Conservation (phyloP, 2,113 vertebrate genomes). For the Scolopax mira region DNA sequence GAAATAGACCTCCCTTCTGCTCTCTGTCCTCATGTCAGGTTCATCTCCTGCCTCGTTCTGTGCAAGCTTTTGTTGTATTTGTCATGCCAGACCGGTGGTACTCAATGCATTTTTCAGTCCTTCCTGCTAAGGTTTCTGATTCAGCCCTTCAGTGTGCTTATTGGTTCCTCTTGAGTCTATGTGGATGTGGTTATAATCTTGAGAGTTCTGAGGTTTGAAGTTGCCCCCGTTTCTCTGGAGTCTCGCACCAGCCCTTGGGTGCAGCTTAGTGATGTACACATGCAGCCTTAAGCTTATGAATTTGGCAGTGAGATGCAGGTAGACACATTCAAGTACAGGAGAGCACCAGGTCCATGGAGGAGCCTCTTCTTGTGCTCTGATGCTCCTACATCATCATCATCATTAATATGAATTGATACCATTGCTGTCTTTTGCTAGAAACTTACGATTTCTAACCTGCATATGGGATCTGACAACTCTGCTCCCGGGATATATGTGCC, state of each 20-base stretch:
- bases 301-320: neutral
- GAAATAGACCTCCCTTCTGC: neutral
- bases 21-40: neutral
- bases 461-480: neutral
- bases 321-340: rapidly evolving
- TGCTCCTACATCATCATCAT: neutral
- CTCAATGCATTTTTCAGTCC: neutral
- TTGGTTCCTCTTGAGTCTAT: neutral
- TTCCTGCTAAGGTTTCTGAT: neutral
- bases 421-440: neutral
- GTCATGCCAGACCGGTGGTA: neutral
- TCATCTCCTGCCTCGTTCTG: neutral
- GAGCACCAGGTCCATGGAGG: neutral
- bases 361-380: neutral
- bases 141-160: neutral
- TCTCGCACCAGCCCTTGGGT: neutral
- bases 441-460: neutral
- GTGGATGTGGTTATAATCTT: neutral
- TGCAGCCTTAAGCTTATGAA: neutral
- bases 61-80: neutral
- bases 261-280: neutral
- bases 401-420: neutral
- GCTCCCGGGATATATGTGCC: neutral
- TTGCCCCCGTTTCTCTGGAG: neutral
- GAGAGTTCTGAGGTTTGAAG: neutral